Conservation (phyloP, 2,888 invertebrate species). For the Coleophora flavipennella region DNA sequence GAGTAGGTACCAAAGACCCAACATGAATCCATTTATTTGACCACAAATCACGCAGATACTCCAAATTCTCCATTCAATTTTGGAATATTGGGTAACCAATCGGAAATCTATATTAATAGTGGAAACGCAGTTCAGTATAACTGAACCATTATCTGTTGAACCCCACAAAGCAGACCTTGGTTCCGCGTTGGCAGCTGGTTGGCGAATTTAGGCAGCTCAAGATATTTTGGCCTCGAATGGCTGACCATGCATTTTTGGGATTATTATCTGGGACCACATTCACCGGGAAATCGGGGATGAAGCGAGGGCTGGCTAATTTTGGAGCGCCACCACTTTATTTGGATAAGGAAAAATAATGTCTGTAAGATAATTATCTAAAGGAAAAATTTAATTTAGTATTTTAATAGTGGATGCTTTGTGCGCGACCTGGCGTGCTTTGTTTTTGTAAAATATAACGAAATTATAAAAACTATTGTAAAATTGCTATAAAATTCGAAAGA, state of each 20-base stretch:
- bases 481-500: no score
- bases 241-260: slow-evolving; percentile 45
- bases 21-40: no score
- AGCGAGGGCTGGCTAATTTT: slow-evolving; percentile 36
- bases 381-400: no score
- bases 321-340: slow-evolving; percentile 25
- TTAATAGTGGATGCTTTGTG: no score
- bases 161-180: slow-evolving; percentile 5
- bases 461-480: no score
- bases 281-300: slow-evolving; percentile 34
- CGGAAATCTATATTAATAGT: slow-evolving; percentile 46
- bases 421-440: no score
- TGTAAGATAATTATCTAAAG: not conserved
- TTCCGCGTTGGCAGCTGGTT: not conserved
- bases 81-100: slow-evolving; percentile 25
- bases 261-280: slow-evolving; percentile 42
- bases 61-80: slow-evolving; percentile 26
- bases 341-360: not conserved
- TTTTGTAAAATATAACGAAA: no score
- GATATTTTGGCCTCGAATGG: slow-evolving; percentile 22
- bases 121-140: slow-evolving; percentile 27
- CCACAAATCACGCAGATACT: slow-evolving; percentile 1
- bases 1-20: no score
- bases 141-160: slow-evolving; percentile 21
- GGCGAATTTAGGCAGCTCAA: slow-evolving; percentile 12